Base-by-base conservation (phyloP, 92 coral and sea anemone species). In the Siderastrea radians region DNA sequence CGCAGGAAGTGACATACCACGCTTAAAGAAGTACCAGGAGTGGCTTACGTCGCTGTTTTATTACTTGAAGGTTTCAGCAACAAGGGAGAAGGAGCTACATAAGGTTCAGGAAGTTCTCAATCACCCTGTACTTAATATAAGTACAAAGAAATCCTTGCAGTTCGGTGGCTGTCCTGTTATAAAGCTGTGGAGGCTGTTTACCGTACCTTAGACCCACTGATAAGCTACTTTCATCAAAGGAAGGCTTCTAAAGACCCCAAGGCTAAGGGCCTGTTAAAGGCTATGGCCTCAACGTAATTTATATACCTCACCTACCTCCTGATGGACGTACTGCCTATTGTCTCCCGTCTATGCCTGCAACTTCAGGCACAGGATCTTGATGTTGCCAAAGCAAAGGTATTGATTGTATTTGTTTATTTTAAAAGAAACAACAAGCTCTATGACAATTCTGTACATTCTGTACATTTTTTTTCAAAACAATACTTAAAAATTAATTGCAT, bases 21-120 rank as follows among this genome's bases (percentile, higher is more conserved):
- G 64, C 84, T 79, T 79, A 74, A 79, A 79, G 43, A 72, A 79
- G 49, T 79, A 79, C 83, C 83, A 79, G 83, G 73, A 79, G 83
- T 59, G 52, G 60, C 83, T 79, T 72, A 79, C 75, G 46, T 15
- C 52, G 44, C 44, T 70, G 44, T 70, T 17, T 70, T 70, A 46
- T 53, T 70, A 46, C 44, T 5, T 70, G 75, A 70, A 70, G 55
- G 75, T 54, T 44, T 46, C 77, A 72, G 55, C 60, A 49, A 72
- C 59, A 49, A 44, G 77, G 49, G 49, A 58, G 10, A 45, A 49
- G 49, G 49, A 59, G 49, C 60, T 52, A 49, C 77, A 72, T 38
- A 49, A 44, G 49, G 77, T 72, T 68, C 77, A 72, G 77, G 49
- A 72, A 72, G 59, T 72, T 49, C 61, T 72, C 11, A 72, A 72